Evolutionary conservation across 2,888 invertebrate species (phyloP), one percentile per base, ranked within the genome.

Genomic region (Caenorhabditis imperialis): DNA sequence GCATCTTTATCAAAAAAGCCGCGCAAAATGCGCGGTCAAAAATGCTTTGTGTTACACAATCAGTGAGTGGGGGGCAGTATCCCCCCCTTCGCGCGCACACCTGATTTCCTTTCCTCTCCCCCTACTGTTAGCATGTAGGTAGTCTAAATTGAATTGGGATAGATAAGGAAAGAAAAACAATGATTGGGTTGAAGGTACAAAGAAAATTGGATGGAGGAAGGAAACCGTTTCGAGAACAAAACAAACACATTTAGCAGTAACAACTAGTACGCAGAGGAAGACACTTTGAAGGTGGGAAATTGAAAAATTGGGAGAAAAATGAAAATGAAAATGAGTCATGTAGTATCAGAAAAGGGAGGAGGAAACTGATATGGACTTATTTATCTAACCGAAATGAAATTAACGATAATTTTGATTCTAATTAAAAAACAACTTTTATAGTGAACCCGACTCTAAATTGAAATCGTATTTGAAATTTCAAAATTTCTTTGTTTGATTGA

Each of bases 11-110:
- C 30, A 30, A 30, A 30, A 30, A 30, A n/a, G n/a, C n/a, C 30
- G 30, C 30, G 30, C 30, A 30, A 30, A 30, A 30, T 30, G 60
- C 30, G 35, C 27, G 67, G 67, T 67, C 67, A 67, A 58, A 30
- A 62, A 67, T 67, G 57, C 57, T 45, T 65, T 55, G 65, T 58
- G 47, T 67, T 54, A 55, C 55, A 67, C 67, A 67, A 67, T 67
- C 67, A 67, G 50, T 65, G 55, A 65, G 45, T 2, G 12, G 44
- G 22, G 22, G 23, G 44, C 2, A 42, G 62, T 63, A 63, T 63
- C 54, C 62, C 47, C 33, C 54, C 48, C 40, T 58, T 57, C 57
- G 6, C 7, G 57, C 67, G 57, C 67, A 65, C 65, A 57, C 50
- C 47, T 57, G 55, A 45, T 57, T 65, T 50, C 33, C 62, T 37